Conservation (phyloP, 2,888 invertebrate genomes). For the Coelopa pilipes region DNA sequence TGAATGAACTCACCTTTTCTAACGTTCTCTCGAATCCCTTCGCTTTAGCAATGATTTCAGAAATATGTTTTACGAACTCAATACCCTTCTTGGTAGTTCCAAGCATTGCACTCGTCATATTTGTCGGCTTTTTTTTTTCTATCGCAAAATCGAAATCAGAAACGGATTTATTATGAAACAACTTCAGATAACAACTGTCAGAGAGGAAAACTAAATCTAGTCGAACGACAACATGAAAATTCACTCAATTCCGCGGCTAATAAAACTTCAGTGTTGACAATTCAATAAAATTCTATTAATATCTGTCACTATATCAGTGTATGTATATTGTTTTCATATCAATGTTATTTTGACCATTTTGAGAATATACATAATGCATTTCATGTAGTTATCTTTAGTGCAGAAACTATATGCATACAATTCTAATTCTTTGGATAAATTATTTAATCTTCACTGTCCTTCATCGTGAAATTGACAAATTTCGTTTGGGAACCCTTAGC, state of each 20-base stretch:
- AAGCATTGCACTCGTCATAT: slow-evolving; percentile 40
- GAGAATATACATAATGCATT: too few relatives aligned
- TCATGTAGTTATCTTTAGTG: too few relatives aligned
- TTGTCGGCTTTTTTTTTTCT: not conserved
- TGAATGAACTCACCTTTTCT: slow-evolving; percentile 64
- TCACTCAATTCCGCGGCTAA: too few relatives aligned
- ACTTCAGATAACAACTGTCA: not conserved
- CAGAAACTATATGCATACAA: too few relatives aligned
- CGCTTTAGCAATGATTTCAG: slow-evolving; percentile 60
- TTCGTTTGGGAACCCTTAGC: slow-evolving; percentile 89
- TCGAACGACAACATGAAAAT: not conserved
- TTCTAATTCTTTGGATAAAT: not conserved
- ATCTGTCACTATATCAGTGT: not conserved
- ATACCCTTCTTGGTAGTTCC: slow-evolving; percentile 60
- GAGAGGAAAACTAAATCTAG: not conserved
- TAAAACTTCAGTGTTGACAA: not conserved
- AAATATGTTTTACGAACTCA: slow-evolving; percentile 65
- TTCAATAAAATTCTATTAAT: not conserved
- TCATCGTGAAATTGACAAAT: slow-evolving; percentile 67
- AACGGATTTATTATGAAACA: slow-evolving; percentile 5
- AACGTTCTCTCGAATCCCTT: slow-evolving; percentile 67
- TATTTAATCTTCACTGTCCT: slow-evolving; percentile 18
- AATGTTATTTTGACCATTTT: not conserved
- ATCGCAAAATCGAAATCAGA: not conserved
- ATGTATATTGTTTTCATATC: not conserved